Evolutionary conservation across 2,113 vertebrate genomes (phyloP).

Genomic region (Callorhinus ursinus): DNA sequence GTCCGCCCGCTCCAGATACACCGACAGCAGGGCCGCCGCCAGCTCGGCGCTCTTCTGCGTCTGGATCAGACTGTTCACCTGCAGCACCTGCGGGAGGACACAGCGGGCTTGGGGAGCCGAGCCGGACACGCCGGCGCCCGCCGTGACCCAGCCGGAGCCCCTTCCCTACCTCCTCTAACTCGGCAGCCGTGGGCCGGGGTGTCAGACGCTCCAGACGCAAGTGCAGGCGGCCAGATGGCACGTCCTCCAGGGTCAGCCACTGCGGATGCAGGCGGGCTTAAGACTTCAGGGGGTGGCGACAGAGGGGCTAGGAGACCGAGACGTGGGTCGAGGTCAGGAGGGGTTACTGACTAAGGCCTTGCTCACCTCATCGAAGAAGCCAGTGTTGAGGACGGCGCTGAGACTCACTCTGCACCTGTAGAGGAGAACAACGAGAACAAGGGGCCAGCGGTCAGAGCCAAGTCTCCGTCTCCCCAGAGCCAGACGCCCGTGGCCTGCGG

Average conservation of each 20-base stretch:
- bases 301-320: not conserved
- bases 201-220: slow-evolving; percentile 91
- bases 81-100: slow-evolving; percentile 85
- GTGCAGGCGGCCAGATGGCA: slow-evolving; percentile 93
- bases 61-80: slow-evolving; percentile 88
- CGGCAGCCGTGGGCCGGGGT: slow-evolving; percentile 83
- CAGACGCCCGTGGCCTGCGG: not conserved
- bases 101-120: fast-evolving
- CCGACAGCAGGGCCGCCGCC: slow-evolving; percentile 88
- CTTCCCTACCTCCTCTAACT: slow-evolving; percentile 89
- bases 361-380: slow-evolving; percentile 90
- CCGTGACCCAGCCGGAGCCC: not conserved
- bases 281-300: not conserved
- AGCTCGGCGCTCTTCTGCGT: slow-evolving; percentile 90
- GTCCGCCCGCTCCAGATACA: slow-evolving; percentile 91
- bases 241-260: slow-evolving; percentile 94
- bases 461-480: not conserved
- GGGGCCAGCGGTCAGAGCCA: not conserved
- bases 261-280: slow-evolving; percentile 63
- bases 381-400: slow-evolving; percentile 87
- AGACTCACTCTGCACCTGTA: slow-evolving; percentile 92
- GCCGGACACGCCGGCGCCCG: not conserved
- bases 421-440: not conserved
- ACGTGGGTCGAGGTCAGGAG: not conserved
- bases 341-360: not conserved